Conservation (phyloP, 1,140 invertebrate species). For the Drosophila sucinea region DNA sequence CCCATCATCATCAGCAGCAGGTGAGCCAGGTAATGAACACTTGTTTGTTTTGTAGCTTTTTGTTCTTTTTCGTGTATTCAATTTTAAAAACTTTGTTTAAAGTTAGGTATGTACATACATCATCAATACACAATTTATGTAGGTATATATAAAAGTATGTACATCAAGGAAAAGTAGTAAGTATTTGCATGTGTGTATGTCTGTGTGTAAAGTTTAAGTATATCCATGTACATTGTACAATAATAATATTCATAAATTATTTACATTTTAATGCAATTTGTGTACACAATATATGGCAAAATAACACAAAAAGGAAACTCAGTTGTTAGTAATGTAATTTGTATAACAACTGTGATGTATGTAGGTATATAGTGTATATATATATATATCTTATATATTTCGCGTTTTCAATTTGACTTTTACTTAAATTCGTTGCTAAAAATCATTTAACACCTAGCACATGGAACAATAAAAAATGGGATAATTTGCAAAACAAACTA, state of each 20-base stretch:
- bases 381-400: background rate
- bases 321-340: slow-evolving; percentile 5
- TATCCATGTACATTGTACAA: slow-evolving; percentile 11
- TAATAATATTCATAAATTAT: slow-evolving; percentile 10
- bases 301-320: background rate
- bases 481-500: background rate
- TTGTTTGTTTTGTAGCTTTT: background rate
- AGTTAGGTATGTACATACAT: background rate
- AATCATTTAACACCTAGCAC: slow-evolving; percentile 15
- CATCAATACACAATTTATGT: background rate
- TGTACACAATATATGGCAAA: slow-evolving; percentile 16
- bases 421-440: slow-evolving; percentile 15
- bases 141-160: slow-evolving; percentile 1
- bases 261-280: slow-evolving; percentile 4
- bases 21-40: background rate
- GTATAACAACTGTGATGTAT: slow-evolving; percentile 11
- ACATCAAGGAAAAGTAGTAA: slow-evolving; percentile 3
- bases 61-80: slow-evolving; percentile 11
- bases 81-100: slow-evolving; percentile 12
- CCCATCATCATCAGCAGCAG: background rate
- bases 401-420: background rate
- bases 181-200: background rate
- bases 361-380: background rate
- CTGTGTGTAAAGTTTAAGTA: background rate
- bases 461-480: slow-evolving; percentile 7